A percentile compares a stretch with the other conserved stretches of the same genome.
These are phyloP conservation scores for Paramisgurnus dabryanus DNA, from an alignment of 2,113 vertebrate species.

Conservation along the genomic window DNA sequence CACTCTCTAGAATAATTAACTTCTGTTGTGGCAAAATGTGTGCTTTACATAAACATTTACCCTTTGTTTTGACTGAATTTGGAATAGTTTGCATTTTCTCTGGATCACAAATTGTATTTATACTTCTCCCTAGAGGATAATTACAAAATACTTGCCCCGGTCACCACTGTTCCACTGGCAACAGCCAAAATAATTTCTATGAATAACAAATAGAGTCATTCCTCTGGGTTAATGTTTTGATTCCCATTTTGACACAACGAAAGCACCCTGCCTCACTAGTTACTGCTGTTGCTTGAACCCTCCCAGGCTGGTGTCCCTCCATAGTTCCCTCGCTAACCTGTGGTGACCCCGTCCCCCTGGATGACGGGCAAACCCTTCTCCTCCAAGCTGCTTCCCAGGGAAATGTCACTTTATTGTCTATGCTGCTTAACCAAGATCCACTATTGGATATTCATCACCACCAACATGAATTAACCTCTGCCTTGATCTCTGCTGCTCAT, in stretches of 20 bases:
- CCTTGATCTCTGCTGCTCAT: slow-evolving; percentile 99
- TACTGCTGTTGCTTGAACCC: slow-evolving; percentile 80
- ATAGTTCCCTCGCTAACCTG: slow-evolving; percentile 90
- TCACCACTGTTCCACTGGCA: not conserved
- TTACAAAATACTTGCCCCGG: not conserved
- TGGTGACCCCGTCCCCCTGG: slow-evolving; percentile 98
- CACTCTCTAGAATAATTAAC: not conserved
- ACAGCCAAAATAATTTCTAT: slow-evolving; percentile 1
- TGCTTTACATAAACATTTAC: slow-evolving; percentile 21
- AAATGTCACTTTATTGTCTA: slow-evolving; percentile 99
- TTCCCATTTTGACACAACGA: slow-evolving; percentile 36
- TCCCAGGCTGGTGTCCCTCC: slow-evolving; percentile 98
- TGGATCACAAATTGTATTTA: not conserved
- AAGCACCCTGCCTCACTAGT: slow-evolving; percentile 49
- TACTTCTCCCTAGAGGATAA: not conserved
- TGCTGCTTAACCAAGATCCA: slow-evolving; percentile 99
- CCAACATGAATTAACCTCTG: slow-evolving; percentile 89
- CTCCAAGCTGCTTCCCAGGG: slow-evolving; percentile 99
- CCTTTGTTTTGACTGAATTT: slow-evolving; percentile 13
- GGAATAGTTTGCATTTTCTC: not conserved
- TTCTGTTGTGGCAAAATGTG: slow-evolving; percentile 31
- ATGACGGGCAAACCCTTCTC: slow-evolving; percentile 96
- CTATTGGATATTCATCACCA: slow-evolving; percentile 83
- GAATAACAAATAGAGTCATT: not conserved
- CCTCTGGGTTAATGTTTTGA: slow-evolving; percentile 36